phyloP scores from a whole-genome alignment of 2,797 vertebrate species.

The Psittacula echo region DNA sequence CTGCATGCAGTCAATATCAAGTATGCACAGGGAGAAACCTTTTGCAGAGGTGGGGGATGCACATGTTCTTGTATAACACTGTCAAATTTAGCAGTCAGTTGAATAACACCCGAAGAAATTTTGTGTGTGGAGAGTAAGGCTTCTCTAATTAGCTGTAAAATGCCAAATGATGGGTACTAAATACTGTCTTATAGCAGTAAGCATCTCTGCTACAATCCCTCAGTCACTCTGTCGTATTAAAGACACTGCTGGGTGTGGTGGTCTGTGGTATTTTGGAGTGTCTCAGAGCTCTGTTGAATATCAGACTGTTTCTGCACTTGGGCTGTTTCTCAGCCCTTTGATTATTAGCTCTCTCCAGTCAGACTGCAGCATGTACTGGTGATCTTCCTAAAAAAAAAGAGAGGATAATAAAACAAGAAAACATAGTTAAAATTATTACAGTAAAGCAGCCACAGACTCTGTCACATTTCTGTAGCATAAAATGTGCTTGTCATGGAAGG shows the following conservation, averaged over 20 bases:
- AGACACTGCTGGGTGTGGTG: background rate
- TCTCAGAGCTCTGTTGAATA: background rate
- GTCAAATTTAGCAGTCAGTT: conserved; percentile 44
- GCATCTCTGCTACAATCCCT: background rate
- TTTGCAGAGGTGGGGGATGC: conserved; percentile 4
- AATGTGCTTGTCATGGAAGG: background rate
- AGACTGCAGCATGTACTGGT: background rate
- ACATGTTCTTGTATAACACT: conserved; percentile 47
- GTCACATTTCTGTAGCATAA: background rate
- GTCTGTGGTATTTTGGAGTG: background rate
- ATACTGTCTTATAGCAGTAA: background rate
- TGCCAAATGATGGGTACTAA: background rate
- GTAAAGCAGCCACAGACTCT: background rate
- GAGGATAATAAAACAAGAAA: background rate
- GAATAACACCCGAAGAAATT: conserved; percentile 28
- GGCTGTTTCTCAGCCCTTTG: background rate
- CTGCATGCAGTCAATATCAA: background rate
- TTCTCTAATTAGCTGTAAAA: conserved; percentile 36
- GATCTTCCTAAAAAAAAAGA: background rate
- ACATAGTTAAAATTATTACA: background rate
- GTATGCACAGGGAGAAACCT: conserved; percentile 17
- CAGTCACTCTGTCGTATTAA: background rate
- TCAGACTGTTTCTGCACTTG: background rate
- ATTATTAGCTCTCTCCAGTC: background rate
- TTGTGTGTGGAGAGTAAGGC: background rate